Evolutionary conservation across 2,797 vertebrate genomes (phyloP).

Genomic region (Chrysocyon brachyurus): DNA sequence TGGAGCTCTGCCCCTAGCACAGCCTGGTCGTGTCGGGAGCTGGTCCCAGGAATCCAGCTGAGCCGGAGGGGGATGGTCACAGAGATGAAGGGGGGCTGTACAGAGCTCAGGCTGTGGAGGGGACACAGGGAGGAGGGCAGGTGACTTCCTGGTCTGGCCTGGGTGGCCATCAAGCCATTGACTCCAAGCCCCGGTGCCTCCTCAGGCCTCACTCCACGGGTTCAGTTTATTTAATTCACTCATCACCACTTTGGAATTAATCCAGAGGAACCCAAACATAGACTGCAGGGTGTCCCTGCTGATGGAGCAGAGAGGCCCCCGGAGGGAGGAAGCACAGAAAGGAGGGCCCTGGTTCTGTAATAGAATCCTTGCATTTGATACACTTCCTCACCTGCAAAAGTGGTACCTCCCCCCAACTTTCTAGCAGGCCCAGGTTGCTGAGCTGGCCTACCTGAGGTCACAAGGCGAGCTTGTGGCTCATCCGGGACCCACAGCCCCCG

Average conservation of each 20-base stretch:
- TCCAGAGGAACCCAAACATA: not conserved
- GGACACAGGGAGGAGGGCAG: not conserved
- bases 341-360: not conserved
- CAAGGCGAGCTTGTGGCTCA: not conserved
- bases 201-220: fast-evolving
- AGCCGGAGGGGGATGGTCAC: not conserved
- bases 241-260: not conserved
- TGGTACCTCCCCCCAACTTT: not conserved
- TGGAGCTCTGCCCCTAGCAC: fast-evolving
- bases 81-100: too few relatives aligned
- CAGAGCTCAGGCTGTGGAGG: not conserved
- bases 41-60: not conserved
- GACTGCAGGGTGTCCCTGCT: fast-evolving
- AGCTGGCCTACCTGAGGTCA: not conserved
- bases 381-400: not conserved
- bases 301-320: not conserved
- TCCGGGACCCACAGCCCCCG: not conserved
- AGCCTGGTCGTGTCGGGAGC: not conserved
- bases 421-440: not conserved
- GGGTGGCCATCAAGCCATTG: fast-evolving
- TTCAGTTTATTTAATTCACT: too few relatives aligned
- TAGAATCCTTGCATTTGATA: not conserved
- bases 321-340: fast-evolving
- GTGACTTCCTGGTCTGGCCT: not conserved
- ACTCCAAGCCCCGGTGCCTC: not conserved